Evolutionary conservation across 2,113 vertebrate species (phyloP), one percentile per base, ranked within the genome.

Genomic region (Uropsilus gracilis): DNA sequence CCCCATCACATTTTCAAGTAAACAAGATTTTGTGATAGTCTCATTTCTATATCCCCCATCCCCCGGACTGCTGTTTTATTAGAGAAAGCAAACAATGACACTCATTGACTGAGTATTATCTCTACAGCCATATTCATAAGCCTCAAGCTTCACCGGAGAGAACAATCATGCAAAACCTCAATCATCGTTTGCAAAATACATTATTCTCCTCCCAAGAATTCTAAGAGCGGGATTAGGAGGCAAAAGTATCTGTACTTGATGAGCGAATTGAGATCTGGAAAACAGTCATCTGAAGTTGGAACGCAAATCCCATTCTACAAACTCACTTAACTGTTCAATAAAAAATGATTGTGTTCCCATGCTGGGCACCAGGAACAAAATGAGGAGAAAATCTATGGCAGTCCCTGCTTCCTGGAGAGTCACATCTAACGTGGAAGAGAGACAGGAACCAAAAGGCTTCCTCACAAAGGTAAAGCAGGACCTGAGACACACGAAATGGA

Each of bases 51-150:
- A 59, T 44, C 57, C 30, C 66, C 14, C 4, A 30, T 1, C 5
- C 17, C 16, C 3, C 53, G 18, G 2, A 0, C 3, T 4, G 17
- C 28, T 53, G 4, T 44, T 6, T 17, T 59, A 0, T 0, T 2
- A 66, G 34, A 30, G n/a, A 73, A 28, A 73, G 53, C 28, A 48
- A 55, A 61, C 73, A 22, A 63, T 46, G 57, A n/a, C 32, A 24
- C 44, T 24, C 12, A 44, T 39, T n/a, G n/a, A 24, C 30, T 63
- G 28, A 37, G 32, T 30, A 17, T 37, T 34, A 61, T 11, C 30
- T 77, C 68, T n/a, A 37, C 28, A 20, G 26, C 53, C 13, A 7
- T 7, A 7, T 3, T 30, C 11, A 34, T 24, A 61, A 28, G 22
- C 44, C 10, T 59, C 20, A 46, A 22, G 13, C 12, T 87, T 48